Conservation (phyloP, 2,113 vertebrate species). For the Saimiri boliviensis region DNA sequence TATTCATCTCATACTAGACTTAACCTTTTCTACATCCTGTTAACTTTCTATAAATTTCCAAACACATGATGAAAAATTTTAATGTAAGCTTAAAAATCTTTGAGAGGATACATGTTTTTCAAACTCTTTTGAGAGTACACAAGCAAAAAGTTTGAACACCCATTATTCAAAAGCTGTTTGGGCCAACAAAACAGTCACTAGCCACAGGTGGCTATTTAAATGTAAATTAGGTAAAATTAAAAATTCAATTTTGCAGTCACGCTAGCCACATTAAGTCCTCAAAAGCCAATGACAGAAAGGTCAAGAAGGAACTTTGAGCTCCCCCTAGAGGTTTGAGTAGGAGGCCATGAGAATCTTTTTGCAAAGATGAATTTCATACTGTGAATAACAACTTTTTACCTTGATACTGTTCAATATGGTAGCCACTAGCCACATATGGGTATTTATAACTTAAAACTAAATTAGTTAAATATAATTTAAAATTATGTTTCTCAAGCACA, state of each 20-base stretch:
- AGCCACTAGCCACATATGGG: neutral
- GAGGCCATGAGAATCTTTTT: neutral
- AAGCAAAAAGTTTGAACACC: neutral
- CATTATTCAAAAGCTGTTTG: neutral
- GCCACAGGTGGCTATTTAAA: neutral
- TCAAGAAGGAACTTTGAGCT: neutral
- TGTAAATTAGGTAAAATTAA: neutral
- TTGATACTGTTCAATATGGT: neutral
- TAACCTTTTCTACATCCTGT: slow-evolving; percentile 32
- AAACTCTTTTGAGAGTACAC: neutral
- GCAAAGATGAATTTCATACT: neutral
- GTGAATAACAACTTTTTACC: neutral
- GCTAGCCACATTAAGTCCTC: neutral
- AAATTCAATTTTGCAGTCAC: neutral
- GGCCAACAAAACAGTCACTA: neutral
- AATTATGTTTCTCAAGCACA: neutral
- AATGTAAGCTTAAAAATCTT: slow-evolving; percentile 28
- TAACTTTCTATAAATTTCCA: neutral
- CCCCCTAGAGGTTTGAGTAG: neutral
- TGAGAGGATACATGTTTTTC: neutral
- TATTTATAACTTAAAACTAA: slow-evolving; percentile 22
- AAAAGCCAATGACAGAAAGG: neutral
- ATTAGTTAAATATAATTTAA: neutral
- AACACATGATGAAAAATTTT: neutral
- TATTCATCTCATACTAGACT: neutral